phyloP scores from a whole-genome alignment of 2,888 invertebrate species.

The Pseudococcus jackbeardsleyi region DNA sequence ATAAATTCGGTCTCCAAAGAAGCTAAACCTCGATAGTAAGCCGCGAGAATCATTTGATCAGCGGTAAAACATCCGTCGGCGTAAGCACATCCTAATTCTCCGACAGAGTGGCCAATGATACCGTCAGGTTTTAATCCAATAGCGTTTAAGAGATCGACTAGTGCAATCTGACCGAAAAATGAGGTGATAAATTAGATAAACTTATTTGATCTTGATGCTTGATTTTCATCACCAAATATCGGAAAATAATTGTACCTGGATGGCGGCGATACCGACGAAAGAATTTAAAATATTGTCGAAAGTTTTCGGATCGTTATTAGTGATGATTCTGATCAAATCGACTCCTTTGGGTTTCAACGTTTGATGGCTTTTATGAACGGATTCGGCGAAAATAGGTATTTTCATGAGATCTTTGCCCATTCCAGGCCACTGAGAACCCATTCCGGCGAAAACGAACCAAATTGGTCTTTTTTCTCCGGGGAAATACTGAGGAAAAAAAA shows the following conservation, averaged over 20 bases:
- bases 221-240: not conserved
- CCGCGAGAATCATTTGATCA: slow-evolving; percentile 86
- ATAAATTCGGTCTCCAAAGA: slow-evolving; percentile 80
- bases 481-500: slow-evolving; percentile 72
- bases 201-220: not conserved
- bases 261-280: slow-evolving; percentile 81
- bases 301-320: slow-evolving; percentile 75
- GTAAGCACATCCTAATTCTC: slow-evolving; percentile 95
- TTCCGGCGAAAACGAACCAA: slow-evolving; percentile 92
- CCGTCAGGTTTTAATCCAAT: slow-evolving; percentile 79
- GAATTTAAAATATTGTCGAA: slow-evolving; percentile 80
- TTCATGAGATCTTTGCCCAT: slow-evolving; percentile 85
- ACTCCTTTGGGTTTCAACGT: slow-evolving; percentile 77
- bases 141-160: slow-evolving; percentile 76
- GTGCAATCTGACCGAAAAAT: slow-evolving; percentile 72
- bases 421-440: slow-evolving; percentile 90
- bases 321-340: slow-evolving; percentile 77
- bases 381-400: slow-evolving; percentile 80
- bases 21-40: slow-evolving; percentile 86
- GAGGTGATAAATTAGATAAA: too few relatives aligned
- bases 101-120: slow-evolving; percentile 91
- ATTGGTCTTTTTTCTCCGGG: slow-evolving; percentile 79
- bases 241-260: slow-evolving; percentile 71
- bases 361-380: slow-evolving; percentile 78
- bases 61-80: slow-evolving; percentile 92